Evolutionary conservation across 2,113 vertebrate genomes (phyloP).

Genomic region (Pachycephala philippinensis): DNA sequence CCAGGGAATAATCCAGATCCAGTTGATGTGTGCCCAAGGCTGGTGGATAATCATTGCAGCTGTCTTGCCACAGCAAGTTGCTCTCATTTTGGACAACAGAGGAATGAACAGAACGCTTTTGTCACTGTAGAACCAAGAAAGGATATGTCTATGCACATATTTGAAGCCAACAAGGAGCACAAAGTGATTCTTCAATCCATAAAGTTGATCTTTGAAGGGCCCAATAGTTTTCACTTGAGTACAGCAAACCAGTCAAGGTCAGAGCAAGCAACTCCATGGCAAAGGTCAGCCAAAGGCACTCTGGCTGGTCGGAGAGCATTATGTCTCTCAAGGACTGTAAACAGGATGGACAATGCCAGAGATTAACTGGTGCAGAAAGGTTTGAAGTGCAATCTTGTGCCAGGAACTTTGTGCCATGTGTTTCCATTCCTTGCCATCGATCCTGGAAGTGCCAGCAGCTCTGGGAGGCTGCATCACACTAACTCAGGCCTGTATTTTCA

Average conservation of each 20-base stretch:
- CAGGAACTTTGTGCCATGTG: conserved; percentile 4
- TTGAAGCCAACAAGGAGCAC: not conserved
- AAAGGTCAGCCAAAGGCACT: conserved; percentile 36
- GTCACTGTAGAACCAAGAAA: not conserved
- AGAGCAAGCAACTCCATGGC: not conserved
- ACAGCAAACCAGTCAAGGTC: conserved; percentile 1
- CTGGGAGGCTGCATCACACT: not conserved
- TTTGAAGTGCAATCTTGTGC: not conserved
- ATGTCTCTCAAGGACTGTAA: not conserved
- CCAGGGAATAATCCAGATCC: not conserved
- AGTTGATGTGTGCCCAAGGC: not conserved
- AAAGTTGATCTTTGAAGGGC: not conserved
- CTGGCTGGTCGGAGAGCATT: not conserved
- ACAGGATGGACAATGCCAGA: not conserved
- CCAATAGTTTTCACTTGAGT: not conserved
- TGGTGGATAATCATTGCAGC: not conserved
- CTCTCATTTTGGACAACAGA: not conserved
- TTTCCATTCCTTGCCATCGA: conserved; percentile 16
- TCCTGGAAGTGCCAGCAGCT: not conserved
- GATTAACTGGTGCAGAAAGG: conserved; percentile 40
- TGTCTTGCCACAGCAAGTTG: not conserved
- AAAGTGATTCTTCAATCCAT: not conserved
- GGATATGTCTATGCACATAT: not conserved
- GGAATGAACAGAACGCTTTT: not conserved
- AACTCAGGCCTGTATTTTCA: not conserved